Evolutionary conservation across 2,888 invertebrate species (phyloP).

Genomic region (Lysandra bellargus): DNA sequence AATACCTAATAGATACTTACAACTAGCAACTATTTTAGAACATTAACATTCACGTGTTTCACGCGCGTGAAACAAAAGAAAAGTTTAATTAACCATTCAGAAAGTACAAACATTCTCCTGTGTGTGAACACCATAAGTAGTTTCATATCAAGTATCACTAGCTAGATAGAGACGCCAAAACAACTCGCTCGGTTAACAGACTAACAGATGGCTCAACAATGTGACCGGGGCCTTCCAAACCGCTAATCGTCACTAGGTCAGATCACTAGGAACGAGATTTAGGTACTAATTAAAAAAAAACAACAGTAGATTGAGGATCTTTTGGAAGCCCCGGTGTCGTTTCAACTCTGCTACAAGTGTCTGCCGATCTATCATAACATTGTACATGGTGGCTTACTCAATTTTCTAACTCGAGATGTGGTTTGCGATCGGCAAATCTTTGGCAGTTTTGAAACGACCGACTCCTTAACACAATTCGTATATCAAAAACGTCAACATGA

Average conservation of each 20-base stretch:
- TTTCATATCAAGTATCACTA: constrained; percentile 45
- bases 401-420: neutral
- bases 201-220: constrained; percentile 53
- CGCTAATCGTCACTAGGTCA: neutral
- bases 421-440: neutral
- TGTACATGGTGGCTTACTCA: neutral
- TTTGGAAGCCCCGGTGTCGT: constrained; percentile 18
- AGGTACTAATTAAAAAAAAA: neutral
- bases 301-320: neutral
- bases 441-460: constrained; percentile 30
- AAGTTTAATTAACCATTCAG: constrained; percentile 63
- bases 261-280: constrained; percentile 2
- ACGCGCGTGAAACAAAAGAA: constrained; percentile 70
- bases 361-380: neutral
- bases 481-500: constrained; percentile 71
- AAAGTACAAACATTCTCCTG: constrained; percentile 63
- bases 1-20: constrained; percentile 64
- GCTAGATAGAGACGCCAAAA: constrained; percentile 53
- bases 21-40: constrained; percentile 69
- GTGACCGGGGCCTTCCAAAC: constrained; percentile 41
- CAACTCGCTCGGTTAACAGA: constrained; percentile 46
- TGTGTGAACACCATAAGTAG: constrained; percentile 59
- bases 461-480: constrained; percentile 66
- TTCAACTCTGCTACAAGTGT: neutral
- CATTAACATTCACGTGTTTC: constrained; percentile 69